Evolutionary conservation across 37 sponge, comb jelly and placozoan genomes (phyloP), one percentile per base, ranked within the genome.

Genomic region (Beroe ovata): DNA sequence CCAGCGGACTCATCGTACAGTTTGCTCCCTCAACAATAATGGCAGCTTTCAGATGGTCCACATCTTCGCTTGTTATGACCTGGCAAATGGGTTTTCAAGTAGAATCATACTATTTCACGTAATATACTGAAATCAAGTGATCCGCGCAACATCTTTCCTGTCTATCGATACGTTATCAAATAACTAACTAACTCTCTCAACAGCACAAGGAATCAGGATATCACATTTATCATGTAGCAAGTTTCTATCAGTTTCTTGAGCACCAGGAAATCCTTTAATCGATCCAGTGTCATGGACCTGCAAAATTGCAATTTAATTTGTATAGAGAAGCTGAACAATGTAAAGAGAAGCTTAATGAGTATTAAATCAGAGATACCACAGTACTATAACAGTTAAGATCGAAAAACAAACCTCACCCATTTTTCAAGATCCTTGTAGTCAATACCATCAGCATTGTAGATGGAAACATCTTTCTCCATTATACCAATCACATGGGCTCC

Each of bases 1-100:
- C 99, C 35, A 91, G 90, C 22, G 94, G 92, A 8, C 96, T 96
- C 40, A 93, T 96, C 21, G 99, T 96, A 0, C 99, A 96, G 93
- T 98, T 98, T 60, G 99, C 99, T 22, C 99, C 99, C 77, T 98
- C 99, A 33, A 93, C 92, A 39, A 97, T 93, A 20, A 96, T 62
- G 25, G 93, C 95, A 37, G 99, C 99, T 89, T 95, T 92, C 72
- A 97, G 84, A 19, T 94, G 61, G 37, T 60, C 30, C n/a, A 96
- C 99, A 26, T 95, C 90, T 22, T 88, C 92, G 23, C 92, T 71
- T 6, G 94, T 95, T 66, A 97, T 97, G 60, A 91, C 92, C 71
- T 69, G 38, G 4, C 4, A n/a, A 62, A n/a, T 47, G 54, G n/a
- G n/a, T n/a, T n/a, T n/a, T n/a, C n/a, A n/a, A n/a, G n/a, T n/a